Base-by-base conservation (phyloP, 1,140 invertebrate genomes). In the Meloidogyne exigua region DNA sequence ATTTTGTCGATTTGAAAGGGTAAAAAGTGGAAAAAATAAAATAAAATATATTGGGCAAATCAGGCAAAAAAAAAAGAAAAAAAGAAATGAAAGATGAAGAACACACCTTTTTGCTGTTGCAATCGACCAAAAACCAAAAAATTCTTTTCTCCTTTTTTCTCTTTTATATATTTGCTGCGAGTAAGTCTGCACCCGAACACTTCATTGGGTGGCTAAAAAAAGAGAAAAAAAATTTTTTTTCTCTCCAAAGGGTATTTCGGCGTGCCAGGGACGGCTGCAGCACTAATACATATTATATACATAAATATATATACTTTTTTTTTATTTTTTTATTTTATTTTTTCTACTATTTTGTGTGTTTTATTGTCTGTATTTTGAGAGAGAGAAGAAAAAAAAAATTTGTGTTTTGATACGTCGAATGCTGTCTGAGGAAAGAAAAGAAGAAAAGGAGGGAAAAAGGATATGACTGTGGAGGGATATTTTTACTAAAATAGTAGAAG, bases 351-450 rank as follows among this genome's bases (percentile, higher is more conserved):
- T 57, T 57, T 57, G 49, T 57, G 49, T 57, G 49, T 57, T 57
- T 57, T 57, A 57, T 57, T 57, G 49, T 57, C 49, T 57, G 49
- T 57, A 57, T 57, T 57, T 57, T 57, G 49, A 57, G 49, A n/a
- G 18, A 12, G n/a, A n/a, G n/a, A n/a, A n/a, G n/a, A n/a, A n/a
- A n/a, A n/a, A 57, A 10, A n/a, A n/a, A 32, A 32, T 3, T 2
- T 49, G 44, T 57, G 49, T 57, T 57, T 57, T 57, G 49, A 39
- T 57, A 57, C 49, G 49, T 57, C 49, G 44, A 49, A 49, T 49
- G 44, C 44, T 49, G 44, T 49, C 44, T 49, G 44, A 49, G 49
- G n/a, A n/a, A 57, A n/a, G 21, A n/a, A 57, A 57, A 57, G 7
- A 57, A 57, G 15, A 1, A 18, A 18, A 44, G 2, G 18, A n/a